Evolutionary conservation across 2,888 invertebrate species (phyloP).

Genomic region (Athalia rosae): DNA sequence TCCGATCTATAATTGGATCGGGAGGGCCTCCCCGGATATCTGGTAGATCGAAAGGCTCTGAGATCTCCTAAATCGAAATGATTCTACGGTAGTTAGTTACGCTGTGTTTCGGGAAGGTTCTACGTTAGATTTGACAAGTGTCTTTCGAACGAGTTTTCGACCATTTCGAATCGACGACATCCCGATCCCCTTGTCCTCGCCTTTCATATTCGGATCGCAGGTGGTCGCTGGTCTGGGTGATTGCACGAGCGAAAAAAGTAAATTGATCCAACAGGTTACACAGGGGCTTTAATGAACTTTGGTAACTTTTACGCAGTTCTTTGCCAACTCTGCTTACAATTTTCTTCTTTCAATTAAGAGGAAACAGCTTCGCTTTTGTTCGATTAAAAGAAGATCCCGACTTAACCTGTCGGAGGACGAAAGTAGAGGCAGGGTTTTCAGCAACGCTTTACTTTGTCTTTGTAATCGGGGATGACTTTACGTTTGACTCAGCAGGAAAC

Average conservation of each 20-base stretch:
- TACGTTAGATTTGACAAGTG: constrained; percentile 40
- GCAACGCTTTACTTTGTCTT: constrained; percentile 61
- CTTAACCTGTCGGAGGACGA: constrained; percentile 30
- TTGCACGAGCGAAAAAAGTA: constrained; percentile 34
- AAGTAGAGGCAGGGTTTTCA: not conserved
- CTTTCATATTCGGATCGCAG: constrained; percentile 20
- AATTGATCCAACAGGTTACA: constrained; percentile 26
- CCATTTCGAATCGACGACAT: constrained; percentile 47
- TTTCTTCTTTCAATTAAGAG: constrained; percentile 58
- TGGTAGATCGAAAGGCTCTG: constrained; percentile 49
- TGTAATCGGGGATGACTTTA: constrained; percentile 53
- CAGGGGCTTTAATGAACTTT: constrained; percentile 2
- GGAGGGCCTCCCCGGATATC: constrained; percentile 40
- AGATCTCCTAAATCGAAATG: constrained; percentile 53
- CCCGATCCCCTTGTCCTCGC: constrained; percentile 36
- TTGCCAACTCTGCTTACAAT: constrained; percentile 44
- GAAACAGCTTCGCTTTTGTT: constrained; percentile 62
- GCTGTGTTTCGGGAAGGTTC: constrained; percentile 50
- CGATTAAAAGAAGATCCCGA: constrained; percentile 34
- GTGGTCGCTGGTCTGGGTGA: constrained; percentile 39
- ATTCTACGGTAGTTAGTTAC: constrained; percentile 55
- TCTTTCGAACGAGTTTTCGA: constrained; percentile 36
- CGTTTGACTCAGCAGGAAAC: constrained; percentile 59
- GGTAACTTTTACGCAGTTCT: not conserved
- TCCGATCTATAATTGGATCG: constrained; percentile 45